Evolutionary conservation across 2,797 vertebrate genomes (phyloP), one percentile per base, ranked within the genome.

Genomic region (Cryptoblepharus egeriae): DNA sequence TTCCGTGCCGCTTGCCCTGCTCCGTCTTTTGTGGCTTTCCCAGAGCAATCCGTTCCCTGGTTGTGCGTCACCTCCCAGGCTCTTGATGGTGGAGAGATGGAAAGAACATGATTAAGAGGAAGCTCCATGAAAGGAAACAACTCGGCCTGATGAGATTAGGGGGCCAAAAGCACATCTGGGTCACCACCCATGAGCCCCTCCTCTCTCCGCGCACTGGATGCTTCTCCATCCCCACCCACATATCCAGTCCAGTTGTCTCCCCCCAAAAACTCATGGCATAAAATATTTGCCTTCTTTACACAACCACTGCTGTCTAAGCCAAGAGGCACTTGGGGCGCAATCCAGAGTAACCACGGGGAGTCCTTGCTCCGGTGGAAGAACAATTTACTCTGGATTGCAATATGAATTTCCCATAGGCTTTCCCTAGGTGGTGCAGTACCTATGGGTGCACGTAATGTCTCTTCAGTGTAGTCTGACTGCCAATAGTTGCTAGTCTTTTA

Each of bases 91-190:
- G 42, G 28, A 64, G 75, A 65, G 71, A 72, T 6, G 75, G 81
- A 83, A 78, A 65, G 60, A 83, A 72, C 55, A 68, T 39, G 49
- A 71, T 78, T 64, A 71, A 42, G 10, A 58, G 45, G 30, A 68
- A 64, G 35, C 2, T 0, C 3, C 16, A 30, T 32, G 69, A 22
- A 28, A 73, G 37, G 15, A 32, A 77, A 77, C 77, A 26, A 77
- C 65, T 76, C 60, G 22, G n/a, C 63, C 55, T 30, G 24, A 57
- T 49, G n/a, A 30, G 58, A 15, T 7, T 42, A n/a, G 57, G 57
- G 20, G 1, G 11, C 39, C 57, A 67, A 65, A 15, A 5, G 18
- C 22, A 63, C 1, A 4, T 45, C 9, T 26, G 15, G 57, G 22
- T 5, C 1, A 11, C 37, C 1, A 11, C 58, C 37, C 10, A 24